These are phyloP conservation scores for Enteromius unitaeniatus DNA, from an alignment of 2,797 vertebrate species.

Conservation along the genomic window DNA sequence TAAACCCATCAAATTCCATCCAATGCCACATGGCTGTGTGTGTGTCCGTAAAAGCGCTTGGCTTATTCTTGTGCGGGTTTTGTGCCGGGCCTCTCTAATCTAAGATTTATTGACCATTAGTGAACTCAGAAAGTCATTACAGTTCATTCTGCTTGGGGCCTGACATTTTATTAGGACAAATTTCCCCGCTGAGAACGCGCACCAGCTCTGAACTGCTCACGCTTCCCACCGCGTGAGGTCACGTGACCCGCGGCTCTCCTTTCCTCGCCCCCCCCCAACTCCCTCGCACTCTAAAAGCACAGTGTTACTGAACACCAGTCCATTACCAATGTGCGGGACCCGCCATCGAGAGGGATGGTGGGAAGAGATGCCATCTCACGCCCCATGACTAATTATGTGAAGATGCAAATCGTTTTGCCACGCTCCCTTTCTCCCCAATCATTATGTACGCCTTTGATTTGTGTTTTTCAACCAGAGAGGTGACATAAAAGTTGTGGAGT, in stretches of 20 bases:
- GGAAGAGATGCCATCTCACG: constrained; percentile 50
- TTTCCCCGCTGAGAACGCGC: constrained; percentile 74
- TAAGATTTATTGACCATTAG: constrained; percentile 88
- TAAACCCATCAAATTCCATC: constrained; percentile 74
- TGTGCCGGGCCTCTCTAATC: constrained; percentile 76
- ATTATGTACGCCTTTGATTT: constrained; percentile 52
- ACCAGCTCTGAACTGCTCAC: constrained; percentile 67
- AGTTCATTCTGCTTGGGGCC: constrained; percentile 85
- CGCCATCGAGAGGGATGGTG: constrained; percentile 50
- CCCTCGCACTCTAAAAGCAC: constrained; percentile 55
- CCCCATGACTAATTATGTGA: constrained; percentile 58
- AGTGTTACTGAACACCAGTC: constrained; percentile 66
- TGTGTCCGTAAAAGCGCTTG: constrained; percentile 64
- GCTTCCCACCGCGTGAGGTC: constrained; percentile 63
- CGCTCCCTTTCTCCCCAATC: constrained; percentile 46
- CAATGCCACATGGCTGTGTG: constrained; percentile 75
- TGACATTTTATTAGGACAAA: constrained; percentile 89
- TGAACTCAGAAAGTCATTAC: constrained; percentile 87
- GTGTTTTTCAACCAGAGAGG: constrained; percentile 39
- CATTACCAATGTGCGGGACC: constrained; percentile 61
- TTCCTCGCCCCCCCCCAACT: constrained; percentile 46
- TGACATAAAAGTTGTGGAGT: constrained; percentile 31
- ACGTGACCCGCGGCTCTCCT: constrained; percentile 64
- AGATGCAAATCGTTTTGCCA: constrained; percentile 59
- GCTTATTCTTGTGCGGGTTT: constrained; percentile 59